Conservation (phyloP, 1,140 invertebrate genomes). For the Matsumurasca onukii region DNA sequence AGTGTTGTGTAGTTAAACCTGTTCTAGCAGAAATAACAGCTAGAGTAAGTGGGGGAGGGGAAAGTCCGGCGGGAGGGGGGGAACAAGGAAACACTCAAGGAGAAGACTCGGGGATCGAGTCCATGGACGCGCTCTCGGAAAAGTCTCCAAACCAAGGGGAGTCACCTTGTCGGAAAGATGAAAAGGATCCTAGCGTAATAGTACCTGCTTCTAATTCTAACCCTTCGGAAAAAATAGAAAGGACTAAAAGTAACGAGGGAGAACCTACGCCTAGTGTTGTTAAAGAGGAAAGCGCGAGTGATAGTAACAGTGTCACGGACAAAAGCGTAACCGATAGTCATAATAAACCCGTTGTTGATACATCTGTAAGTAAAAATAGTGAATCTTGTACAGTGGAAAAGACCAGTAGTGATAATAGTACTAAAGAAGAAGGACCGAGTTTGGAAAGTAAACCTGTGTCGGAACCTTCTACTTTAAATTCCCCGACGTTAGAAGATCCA, state of each 20-base stretch:
- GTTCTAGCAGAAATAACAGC: conserved; percentile 14
- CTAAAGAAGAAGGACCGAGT: conserved; percentile 26
- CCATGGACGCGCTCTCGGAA: conserved; percentile 89
- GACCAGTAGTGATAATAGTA: conserved; percentile 14
- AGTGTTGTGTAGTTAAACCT: conserved; percentile 24
- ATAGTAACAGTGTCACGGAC: conserved; percentile 28
- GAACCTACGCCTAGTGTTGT: neutral
- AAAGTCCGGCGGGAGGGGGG: conserved; percentile 28
- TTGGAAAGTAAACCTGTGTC: conserved; percentile 14
- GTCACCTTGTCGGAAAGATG: conserved; percentile 52
- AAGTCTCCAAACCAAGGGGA: conserved; percentile 86
- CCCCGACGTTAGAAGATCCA: conserved; percentile 60
- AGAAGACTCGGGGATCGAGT: conserved; percentile 90
- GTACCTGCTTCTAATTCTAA: conserved; percentile 27
- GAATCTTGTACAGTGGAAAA: conserved; percentile 22
- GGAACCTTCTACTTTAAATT: conserved; percentile 37
- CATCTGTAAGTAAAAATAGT: conserved; percentile 23
- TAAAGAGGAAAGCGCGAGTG: conserved; percentile 32
- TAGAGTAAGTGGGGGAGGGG: conserved; percentile 16
- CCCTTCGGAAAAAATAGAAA: neutral
- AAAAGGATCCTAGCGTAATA: conserved; percentile 35
- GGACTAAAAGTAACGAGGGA: conserved; percentile 7
- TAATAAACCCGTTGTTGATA: conserved; percentile 13
- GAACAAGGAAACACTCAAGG: conserved; percentile 54
- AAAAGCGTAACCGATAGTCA: conserved; percentile 11